Evolutionary conservation across 2,797 vertebrate species (phyloP).

Genomic region (Poeciliopsis turneri): DNA sequence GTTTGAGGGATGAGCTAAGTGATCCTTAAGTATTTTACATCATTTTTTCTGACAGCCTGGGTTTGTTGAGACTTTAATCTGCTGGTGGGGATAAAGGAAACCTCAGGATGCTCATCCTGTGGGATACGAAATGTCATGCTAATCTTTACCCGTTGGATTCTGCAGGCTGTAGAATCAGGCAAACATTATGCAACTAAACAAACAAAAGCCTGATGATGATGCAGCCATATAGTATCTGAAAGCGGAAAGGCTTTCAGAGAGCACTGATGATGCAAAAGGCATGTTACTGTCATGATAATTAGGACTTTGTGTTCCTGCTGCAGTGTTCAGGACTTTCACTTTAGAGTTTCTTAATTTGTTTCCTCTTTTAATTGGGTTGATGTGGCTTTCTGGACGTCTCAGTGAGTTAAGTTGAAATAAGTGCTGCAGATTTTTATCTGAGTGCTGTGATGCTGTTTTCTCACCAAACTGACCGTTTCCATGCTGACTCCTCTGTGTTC

Average conservation of each 20-base stretch:
- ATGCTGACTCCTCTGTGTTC: conserved; percentile 7
- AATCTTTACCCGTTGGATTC: not conserved
- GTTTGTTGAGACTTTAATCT: not conserved
- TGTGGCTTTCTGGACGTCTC: not conserved
- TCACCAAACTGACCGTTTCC: conserved; percentile 15
- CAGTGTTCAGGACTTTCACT: not conserved
- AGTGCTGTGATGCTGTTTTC: conserved; percentile 35
- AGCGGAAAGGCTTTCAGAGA: not conserved
- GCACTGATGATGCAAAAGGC: not conserved
- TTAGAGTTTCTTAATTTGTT: not conserved
- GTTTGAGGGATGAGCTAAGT: not conserved
- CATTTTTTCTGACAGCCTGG: not conserved
- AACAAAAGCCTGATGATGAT: not conserved
- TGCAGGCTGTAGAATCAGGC: not conserved
- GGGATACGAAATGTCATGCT: not conserved
- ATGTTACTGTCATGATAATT: not conserved
- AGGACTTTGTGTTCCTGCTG: not conserved
- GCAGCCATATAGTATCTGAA: not conserved
- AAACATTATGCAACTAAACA: conserved; percentile 1
- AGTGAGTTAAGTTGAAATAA: conserved; percentile 31
- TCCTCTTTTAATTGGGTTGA: not conserved
- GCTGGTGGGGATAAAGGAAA: not conserved
- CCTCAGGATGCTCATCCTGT: conserved; percentile 1
- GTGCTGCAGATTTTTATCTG: conserved; percentile 35
- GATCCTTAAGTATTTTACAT: not conserved